These are phyloP conservation scores for Porites rus DNA, from an alignment of 92 coral and sea anemone species.

Conservation along the genomic window DNA sequence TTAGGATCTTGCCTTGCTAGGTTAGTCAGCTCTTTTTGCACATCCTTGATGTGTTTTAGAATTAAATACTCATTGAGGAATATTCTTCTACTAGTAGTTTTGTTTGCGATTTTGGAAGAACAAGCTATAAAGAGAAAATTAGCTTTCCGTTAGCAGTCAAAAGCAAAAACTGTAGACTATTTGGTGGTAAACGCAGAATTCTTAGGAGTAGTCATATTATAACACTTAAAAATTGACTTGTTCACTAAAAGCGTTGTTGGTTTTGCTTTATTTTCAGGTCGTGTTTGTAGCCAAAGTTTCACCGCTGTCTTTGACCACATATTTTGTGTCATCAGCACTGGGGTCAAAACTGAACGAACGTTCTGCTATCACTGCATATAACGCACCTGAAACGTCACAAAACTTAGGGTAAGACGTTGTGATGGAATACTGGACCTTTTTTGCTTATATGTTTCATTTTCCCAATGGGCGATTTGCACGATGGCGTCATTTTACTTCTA, in stretches of 20 bases:
- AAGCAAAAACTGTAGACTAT: background rate
- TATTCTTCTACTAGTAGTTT: too few species aligned
- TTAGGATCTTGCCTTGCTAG: background rate
- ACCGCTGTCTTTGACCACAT: conserved; percentile 79
- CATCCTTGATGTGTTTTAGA: background rate
- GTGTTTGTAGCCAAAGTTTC: conserved; percentile 72
- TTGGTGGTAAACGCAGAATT: background rate
- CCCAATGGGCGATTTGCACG: too few species aligned
- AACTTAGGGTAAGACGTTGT: conserved; percentile 15
- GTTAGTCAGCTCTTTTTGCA: background rate
- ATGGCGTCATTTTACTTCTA: too few species aligned
- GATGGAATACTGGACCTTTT: background rate
- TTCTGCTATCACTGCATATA: conserved; percentile 45
- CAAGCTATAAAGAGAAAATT: too few species aligned
- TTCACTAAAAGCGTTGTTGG: background rate
- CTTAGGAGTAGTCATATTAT: background rate
- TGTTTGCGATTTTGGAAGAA: too few species aligned
- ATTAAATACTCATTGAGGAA: background rate
- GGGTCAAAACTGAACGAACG: conserved; percentile 34
- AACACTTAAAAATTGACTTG: background rate
- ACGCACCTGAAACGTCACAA: conserved; percentile 22
- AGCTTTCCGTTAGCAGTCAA: background rate
- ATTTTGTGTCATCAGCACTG: conserved; percentile 61
- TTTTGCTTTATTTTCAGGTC: conserved; percentile 52
- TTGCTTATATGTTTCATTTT: too few species aligned